Percentiles rank a stretch among this genome's conserved stretches.
Conservation (phyloP, 35 echinoderm and acorn worm genomes). For the Heliocidaris tuberculata region DNA sequence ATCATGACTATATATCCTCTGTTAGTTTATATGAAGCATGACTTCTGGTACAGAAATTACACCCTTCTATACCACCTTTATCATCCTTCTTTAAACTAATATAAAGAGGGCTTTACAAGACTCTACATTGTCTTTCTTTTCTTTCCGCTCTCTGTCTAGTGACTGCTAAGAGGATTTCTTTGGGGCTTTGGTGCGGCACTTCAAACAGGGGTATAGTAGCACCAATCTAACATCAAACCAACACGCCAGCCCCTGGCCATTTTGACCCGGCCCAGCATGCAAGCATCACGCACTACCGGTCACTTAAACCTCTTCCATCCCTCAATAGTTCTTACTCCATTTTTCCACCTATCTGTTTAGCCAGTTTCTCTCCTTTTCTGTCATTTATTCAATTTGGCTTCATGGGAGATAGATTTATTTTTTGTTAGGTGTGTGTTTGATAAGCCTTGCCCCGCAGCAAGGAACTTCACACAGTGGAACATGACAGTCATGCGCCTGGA, state of each 20-base stretch:
- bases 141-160: background rate
- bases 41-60: background rate
- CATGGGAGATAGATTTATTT: background rate
- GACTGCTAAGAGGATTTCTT: background rate
- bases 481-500: background rate
- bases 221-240: conserved; percentile 1
- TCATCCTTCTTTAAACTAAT: conserved; percentile 9
- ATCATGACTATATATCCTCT: background rate
- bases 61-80: background rate
- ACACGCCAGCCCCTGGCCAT: background rate
- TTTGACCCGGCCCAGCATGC: background rate
- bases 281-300: background rate
- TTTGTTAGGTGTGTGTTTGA: conserved; percentile 11
- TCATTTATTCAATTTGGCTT: background rate
- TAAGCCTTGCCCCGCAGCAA: background rate
- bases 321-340: background rate
- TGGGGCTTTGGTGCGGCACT: background rate
- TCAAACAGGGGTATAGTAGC: background rate
- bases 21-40: background rate
- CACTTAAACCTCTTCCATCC: conserved; percentile 1
- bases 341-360: background rate
- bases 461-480: background rate
- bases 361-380: background rate
- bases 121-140: background rate
- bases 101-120: background rate